These are phyloP conservation scores for Vulpes lagopus DNA, from an alignment of 2,113 vertebrate species.

Conservation along the genomic window DNA sequence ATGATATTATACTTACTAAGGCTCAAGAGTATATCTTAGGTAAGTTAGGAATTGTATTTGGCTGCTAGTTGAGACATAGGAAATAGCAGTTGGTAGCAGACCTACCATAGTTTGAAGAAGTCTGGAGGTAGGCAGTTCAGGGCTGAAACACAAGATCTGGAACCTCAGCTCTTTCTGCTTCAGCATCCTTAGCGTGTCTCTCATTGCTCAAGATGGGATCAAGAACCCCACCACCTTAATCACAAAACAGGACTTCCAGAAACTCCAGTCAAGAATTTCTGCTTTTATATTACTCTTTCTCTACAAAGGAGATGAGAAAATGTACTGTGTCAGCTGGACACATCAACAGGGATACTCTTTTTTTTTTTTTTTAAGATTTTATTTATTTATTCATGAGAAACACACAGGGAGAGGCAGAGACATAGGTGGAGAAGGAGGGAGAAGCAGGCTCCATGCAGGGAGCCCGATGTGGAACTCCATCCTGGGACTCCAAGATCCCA, in stretches of 20 bases:
- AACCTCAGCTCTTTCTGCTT: background rate
- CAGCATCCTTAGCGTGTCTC: background rate
- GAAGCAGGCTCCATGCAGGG: too few species aligned
- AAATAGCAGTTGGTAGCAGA: background rate
- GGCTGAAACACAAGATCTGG: background rate
- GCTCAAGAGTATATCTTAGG: background rate
- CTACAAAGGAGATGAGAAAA: background rate
- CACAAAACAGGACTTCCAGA: background rate
- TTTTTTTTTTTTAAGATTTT: too few species aligned
- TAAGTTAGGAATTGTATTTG: background rate
- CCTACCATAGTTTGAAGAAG: background rate
- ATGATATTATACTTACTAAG: background rate
- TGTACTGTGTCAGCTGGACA: background rate
- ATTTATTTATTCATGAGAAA: too few species aligned
- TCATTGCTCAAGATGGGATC: background rate
- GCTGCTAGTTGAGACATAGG: background rate
- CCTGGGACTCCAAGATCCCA: too few species aligned
- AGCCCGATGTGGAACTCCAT: too few species aligned
- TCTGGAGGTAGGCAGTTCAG: background rate
- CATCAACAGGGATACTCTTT: background rate
- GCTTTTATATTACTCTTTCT: background rate
- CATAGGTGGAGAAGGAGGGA: too few species aligned
- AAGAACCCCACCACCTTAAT: background rate
- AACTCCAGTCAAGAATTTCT: background rate
- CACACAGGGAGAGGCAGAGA: too few species aligned